Evolutionary conservation across 2,797 vertebrate genomes (phyloP).

Genomic region (Meda fulgida): DNA sequence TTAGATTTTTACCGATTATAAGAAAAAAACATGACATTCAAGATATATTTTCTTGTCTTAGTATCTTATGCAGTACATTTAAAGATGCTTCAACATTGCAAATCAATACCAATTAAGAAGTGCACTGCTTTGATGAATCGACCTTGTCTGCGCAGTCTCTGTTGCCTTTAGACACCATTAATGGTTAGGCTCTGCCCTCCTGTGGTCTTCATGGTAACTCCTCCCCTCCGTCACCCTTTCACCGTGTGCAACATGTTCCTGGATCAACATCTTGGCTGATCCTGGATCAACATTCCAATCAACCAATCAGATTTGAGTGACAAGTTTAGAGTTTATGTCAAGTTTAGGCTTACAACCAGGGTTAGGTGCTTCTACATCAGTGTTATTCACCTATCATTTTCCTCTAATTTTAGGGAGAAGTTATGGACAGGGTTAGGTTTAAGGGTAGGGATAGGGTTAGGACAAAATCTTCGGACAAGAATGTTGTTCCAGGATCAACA

Average conservation of each 20-base stretch:
- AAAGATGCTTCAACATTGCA: background rate
- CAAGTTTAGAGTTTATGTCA: background rate
- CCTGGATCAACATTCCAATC: background rate
- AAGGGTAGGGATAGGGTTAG: background rate
- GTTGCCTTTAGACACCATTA: conserved; percentile 56
- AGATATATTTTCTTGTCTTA: background rate
- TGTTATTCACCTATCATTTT: background rate
- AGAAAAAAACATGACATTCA: background rate
- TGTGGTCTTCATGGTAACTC: conserved; percentile 74
- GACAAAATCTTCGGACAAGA: background rate
- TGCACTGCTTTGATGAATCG: background rate
- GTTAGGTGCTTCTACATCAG: background rate
- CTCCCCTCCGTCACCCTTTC: background rate
- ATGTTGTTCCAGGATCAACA: background rate
- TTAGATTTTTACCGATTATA: background rate
- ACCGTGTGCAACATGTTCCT: background rate
- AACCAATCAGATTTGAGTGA: background rate
- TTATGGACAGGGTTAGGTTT: background rate
- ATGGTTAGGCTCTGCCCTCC: conserved; percentile 79
- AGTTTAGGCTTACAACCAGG: background rate
- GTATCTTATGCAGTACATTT: background rate
- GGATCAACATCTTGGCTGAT: background rate
- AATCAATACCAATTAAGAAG: background rate
- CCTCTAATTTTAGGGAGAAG: background rate
- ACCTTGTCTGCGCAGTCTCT: conserved; percentile 33